Evolutionary conservation across 2,113 vertebrate genomes (phyloP).

Genomic region (Solenodon paradoxus): DNA sequence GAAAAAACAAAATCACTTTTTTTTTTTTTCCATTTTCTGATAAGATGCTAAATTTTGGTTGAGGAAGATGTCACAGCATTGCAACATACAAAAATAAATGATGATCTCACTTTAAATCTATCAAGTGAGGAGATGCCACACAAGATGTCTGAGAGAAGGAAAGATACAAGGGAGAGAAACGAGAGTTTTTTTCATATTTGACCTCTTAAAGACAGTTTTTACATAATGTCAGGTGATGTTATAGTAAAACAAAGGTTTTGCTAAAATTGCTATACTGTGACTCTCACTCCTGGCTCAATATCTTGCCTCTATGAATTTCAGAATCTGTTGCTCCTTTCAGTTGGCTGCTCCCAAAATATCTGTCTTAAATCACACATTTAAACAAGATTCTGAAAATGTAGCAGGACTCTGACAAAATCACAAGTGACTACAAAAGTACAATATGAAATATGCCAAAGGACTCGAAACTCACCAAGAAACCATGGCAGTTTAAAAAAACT

Average conservation of each 20-base stretch:
- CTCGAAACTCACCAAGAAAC: not conserved
- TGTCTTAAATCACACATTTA: not conserved
- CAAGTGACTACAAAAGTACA: not conserved
- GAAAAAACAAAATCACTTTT: not conserved
- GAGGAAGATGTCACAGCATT: constrained; percentile 42
- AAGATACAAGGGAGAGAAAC: not conserved
- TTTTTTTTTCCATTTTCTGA: not conserved
- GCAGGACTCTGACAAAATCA: not conserved
- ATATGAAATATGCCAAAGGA: not conserved
- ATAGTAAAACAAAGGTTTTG: constrained; percentile 40
- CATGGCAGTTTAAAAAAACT: not conserved
- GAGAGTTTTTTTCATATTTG: constrained; percentile 36
- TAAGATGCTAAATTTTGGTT: constrained; percentile 6
- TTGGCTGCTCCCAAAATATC: not conserved
- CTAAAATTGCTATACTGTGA: constrained; percentile 23
- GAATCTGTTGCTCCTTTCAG: constrained; percentile 30
- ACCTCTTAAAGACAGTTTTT: constrained; percentile 41
- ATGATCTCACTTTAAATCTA: constrained; percentile 51
- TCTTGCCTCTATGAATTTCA: not conserved
- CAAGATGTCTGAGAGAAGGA: not conserved
- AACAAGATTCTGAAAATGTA: not conserved
- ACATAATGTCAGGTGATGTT: constrained; percentile 57
- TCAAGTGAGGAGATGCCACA: constrained; percentile 2
- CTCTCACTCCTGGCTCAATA: not conserved
- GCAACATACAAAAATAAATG: constrained; percentile 61